Evolutionary conservation across 2,888 invertebrate species (phyloP).

Genomic region (Zaprionus lineosus): DNA sequence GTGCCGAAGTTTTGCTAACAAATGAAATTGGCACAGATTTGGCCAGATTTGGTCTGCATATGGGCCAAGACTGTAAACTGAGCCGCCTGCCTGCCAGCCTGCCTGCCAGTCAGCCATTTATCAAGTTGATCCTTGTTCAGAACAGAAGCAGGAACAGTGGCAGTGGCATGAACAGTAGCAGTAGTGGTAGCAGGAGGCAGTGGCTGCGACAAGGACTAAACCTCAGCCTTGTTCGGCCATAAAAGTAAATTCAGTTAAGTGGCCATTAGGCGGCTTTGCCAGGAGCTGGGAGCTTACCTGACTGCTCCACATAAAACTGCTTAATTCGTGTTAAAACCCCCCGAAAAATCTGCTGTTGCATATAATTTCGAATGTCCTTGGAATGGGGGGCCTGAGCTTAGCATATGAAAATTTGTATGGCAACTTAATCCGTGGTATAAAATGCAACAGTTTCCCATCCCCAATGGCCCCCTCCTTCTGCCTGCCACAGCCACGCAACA

Average conservation of each 20-base stretch:
- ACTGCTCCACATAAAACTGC: conserved; percentile 53
- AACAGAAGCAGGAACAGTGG: too few relatives aligned
- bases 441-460: conserved; percentile 43
- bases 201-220: conserved; percentile 3
- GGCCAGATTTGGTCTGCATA: background rate
- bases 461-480: background rate
- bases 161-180: too few relatives aligned
- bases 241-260: conserved; percentile 73
- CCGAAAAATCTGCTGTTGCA: conserved; percentile 14
- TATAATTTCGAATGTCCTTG: conserved; percentile 60
- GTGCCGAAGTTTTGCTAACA: conserved; percentile 48
- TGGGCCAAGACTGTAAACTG: conserved; percentile 21
- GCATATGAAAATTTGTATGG: conserved; percentile 65
- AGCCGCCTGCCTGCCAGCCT: too few relatives aligned
- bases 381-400: conserved; percentile 4
- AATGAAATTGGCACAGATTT: conserved; percentile 69
- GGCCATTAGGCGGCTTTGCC: conserved; percentile 65
- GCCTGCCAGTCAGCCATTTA: conserved; percentile 18
- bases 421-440: conserved; percentile 63
- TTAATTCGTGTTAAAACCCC: conserved; percentile 60
- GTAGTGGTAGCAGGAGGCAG: too few relatives aligned
- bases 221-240: conserved; percentile 21
- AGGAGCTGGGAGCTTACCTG: conserved; percentile 35
- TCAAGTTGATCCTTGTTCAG: conserved; percentile 42
- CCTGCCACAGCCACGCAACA: background rate